These are phyloP conservation scores for Aphelocoma coerulescens DNA, from an alignment of 2,113 vertebrate genomes.

Conservation along the genomic window DNA sequence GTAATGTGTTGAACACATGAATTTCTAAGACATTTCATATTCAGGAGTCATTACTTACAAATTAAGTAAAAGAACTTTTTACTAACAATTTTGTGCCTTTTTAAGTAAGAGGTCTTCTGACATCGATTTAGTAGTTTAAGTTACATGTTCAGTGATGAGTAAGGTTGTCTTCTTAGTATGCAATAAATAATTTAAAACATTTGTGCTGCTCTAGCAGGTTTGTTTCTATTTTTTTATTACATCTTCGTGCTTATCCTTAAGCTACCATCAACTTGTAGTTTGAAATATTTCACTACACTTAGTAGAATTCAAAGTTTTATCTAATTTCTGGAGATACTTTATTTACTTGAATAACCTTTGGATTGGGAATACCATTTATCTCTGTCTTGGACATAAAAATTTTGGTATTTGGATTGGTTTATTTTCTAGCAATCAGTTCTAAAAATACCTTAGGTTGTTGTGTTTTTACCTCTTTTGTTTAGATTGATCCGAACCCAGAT, in stretches of 20 bases:
- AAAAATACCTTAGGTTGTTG: not conserved
- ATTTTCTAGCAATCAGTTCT: not conserved
- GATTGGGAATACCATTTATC: not conserved
- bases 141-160: not conserved
- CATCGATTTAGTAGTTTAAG: not conserved
- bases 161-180: not conserved
- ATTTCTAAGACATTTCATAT: not conserved
- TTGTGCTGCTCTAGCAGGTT: not conserved
- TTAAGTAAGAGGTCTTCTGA: not conserved
- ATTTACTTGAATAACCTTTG: not conserved
- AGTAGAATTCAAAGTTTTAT: not conserved
- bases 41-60: not conserved
- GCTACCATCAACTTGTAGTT: not conserved
- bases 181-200: not conserved
- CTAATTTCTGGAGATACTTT: not conserved
- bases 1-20: accelerated
- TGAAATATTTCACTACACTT: not conserved
- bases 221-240: not conserved
- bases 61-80: not conserved
- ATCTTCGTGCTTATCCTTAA: not conserved
- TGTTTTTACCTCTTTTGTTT: not conserved
- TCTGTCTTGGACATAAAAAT: not conserved
- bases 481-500: constrained; percentile 97
- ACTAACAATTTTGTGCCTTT: not conserved
- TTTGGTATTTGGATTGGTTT: not conserved